These are phyloP conservation scores for Genyomyrus donnyi DNA, from an alignment of 2,113 vertebrate species.

Conservation along the genomic window DNA sequence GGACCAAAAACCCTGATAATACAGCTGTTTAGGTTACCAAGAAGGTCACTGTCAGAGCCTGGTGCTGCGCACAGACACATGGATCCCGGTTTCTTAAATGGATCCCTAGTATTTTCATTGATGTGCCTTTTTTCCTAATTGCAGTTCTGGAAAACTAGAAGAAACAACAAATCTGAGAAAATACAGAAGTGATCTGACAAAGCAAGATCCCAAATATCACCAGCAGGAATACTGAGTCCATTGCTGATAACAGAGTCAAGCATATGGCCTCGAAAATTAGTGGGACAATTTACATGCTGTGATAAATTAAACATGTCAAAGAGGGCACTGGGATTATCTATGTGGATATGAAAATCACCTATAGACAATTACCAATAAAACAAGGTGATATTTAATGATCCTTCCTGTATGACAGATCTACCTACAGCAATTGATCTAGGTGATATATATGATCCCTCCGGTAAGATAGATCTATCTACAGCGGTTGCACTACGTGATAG, in stretches of 20 bases:
- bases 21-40: neutral
- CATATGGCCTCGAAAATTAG: neutral
- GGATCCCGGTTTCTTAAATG: neutral
- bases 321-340: neutral
- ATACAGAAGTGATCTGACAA: constrained; percentile 21
- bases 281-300: constrained; percentile 5
- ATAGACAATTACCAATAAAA: neutral
- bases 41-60: neutral
- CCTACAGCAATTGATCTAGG: neutral
- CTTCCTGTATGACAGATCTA: neutral
- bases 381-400: neutral
- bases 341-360: neutral
- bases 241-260: neutral
- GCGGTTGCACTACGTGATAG: neutral
- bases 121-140: neutral
- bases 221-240: neutral
- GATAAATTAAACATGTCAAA: neutral
- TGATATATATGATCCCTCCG: neutral
- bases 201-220: neutral
- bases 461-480: neutral
- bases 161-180: neutral
- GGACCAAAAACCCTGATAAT: neutral
- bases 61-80: neutral
- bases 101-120: neutral
- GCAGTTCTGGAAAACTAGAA: neutral